A percentile compares a stretch with the other conserved stretches of the same genome.
These are phyloP conservation scores for Eclectus roratus DNA, from an alignment of 2,113 vertebrate species.

Conservation along the genomic window DNA sequence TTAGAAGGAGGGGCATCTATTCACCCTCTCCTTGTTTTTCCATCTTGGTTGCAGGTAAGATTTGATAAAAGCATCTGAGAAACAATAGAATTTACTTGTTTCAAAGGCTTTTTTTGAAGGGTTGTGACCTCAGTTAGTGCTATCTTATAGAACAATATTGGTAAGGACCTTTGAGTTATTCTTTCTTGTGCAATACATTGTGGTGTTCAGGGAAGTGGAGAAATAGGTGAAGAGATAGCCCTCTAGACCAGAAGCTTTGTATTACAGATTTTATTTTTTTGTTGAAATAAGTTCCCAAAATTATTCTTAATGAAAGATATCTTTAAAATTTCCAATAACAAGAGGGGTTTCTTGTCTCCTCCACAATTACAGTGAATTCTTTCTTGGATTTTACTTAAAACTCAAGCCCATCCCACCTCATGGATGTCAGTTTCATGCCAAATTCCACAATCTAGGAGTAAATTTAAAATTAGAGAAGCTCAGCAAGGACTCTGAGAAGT, in stretches of 20 bases:
- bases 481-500: neutral
- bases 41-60: neutral
- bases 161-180: neutral
- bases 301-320: slow-evolving; percentile 42
- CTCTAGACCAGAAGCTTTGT: neutral
- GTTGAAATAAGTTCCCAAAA: neutral
- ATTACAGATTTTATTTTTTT: slow-evolving; percentile 46
- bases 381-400: slow-evolving; percentile 34
- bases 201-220: neutral
- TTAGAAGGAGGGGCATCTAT: neutral
- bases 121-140: neutral
- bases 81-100: neutral
- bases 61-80: slow-evolving; percentile 59
- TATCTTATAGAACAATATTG: neutral
- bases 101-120: neutral
- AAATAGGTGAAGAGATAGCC: neutral
- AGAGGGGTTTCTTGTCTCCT: neutral
- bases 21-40: neutral
- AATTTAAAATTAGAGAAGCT: neutral
- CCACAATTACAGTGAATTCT: slow-evolving; percentile 28
- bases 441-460: neutral
- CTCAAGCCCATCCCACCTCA: neutral
- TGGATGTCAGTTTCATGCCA: neutral
- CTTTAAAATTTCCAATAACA: slow-evolving; percentile 29
- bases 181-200: neutral